Evolutionary conservation across 2,797 vertebrate species (phyloP).

Genomic region (Pangasius krempfi): DNA sequence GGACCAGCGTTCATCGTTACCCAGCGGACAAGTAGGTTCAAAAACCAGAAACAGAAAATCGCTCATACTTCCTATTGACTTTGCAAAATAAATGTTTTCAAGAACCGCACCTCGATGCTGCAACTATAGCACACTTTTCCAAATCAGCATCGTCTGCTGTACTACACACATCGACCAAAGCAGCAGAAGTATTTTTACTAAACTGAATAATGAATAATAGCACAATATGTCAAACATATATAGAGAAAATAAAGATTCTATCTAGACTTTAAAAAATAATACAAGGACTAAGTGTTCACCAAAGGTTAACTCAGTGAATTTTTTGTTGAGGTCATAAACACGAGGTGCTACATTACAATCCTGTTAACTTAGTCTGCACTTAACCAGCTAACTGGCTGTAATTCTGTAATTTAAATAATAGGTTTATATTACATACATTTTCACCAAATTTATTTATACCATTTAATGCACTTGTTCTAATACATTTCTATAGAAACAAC

Average conservation of each 20-base stretch:
- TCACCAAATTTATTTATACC: background rate
- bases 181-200: background rate
- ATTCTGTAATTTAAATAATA: background rate
- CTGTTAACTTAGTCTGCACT: background rate
- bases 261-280: background rate
- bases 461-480: background rate
- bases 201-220: background rate
- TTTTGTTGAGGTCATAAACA: background rate
- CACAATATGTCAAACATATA: background rate
- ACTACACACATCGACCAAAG: background rate
- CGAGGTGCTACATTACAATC: background rate
- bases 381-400: background rate
- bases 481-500: background rate
- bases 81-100: background rate
- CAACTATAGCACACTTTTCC: background rate
- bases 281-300: background rate
- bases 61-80: background rate
- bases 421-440: background rate
- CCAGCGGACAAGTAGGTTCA: background rate
- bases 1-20: background rate
- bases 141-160: background rate
- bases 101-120: background rate
- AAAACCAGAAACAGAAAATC: background rate
- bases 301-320: background rate
- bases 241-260: background rate